Evolutionary conservation across 1,140 invertebrate genomes (phyloP), one percentile per base, ranked within the genome.

Genomic region (Drosophila watanabei): DNA sequence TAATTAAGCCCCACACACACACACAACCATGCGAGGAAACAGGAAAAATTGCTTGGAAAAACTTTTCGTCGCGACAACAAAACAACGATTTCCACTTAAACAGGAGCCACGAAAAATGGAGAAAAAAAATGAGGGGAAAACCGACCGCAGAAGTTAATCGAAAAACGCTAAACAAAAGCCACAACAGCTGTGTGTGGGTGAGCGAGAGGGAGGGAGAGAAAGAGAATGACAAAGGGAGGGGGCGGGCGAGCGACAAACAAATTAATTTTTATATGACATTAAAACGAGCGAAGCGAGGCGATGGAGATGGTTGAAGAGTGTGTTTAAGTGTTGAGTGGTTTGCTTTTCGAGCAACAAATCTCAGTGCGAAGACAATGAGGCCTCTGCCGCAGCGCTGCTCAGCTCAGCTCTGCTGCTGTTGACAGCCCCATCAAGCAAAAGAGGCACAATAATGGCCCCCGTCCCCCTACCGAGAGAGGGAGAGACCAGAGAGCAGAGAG

Each of bases 231-330:
- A 35, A 16, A n/a, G 18, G 14, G 33, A 41, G 48, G 43, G 41
- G 37, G 80, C 66, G 70, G 54, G 48, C 66, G 78, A 86, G 87
- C 79, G 87, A 79, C 87, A 90, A 90, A 90, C 87, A 90, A 90
- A 90, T 90, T 90, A 90, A 91, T 91, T 90, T 90, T 91, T 90
- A 90, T 90, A 86, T 90, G 86, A 90, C 82, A 90, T 90, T 82
- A 89, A 89, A 90, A 90, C 87, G 82, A 90, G 82, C 82, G 82
- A 90, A 62, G 75, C 79, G 86, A 86, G 79, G 82, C 85, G 75
- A 79, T 75, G 68, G 69, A 80, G 81, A 81, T 73, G 72, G 75
- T 45, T 82, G 75, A 70, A 85, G 76, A 72, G 70, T 71, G 68
- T 71, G 68, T 71, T 69, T 82, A 87, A 88, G 85, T 88, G 85